Evolutionary conservation across 23 tunicate genomes (phyloP).

Genomic region (Botrylloides violaceus): DNA sequence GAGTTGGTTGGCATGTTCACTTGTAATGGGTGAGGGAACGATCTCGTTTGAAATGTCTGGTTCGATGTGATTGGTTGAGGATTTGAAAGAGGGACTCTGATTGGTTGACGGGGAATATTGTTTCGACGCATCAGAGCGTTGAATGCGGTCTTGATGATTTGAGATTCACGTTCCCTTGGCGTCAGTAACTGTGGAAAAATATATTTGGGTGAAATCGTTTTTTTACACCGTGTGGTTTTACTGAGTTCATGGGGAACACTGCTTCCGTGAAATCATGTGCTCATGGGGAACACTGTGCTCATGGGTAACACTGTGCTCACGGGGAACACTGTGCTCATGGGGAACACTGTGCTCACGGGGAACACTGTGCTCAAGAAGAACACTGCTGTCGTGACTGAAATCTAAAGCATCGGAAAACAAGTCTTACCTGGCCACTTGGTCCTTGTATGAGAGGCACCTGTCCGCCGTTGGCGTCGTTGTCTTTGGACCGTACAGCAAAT

Average conservation of each 20-base stretch:
- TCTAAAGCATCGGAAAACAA: neutral
- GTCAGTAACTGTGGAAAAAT: conserved; percentile 18
- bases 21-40: neutral
- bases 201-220: too few species aligned
- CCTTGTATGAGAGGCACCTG: conserved; percentile 2
- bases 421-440: conserved; percentile 24
- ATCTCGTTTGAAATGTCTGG: too few species aligned
- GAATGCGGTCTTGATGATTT: conserved; percentile 21
- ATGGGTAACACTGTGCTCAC: too few species aligned
- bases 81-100: neutral
- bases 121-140: conserved; percentile 11
- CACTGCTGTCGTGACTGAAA: neutral
- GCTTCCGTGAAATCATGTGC: too few species aligned
- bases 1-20: too few species aligned
- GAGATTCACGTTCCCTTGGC: conserved; percentile 10
- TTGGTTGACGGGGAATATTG: neutral
- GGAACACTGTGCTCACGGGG: too few species aligned
- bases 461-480: neutral
- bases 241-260: too few species aligned
- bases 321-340: too few species aligned
- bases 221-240: too few species aligned
- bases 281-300: too few species aligned
- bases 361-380: too few species aligned
- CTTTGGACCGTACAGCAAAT: conserved; percentile 45
- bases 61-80: conserved; percentile 11